Percentiles rank a stretch among this genome's conserved stretches.
Evolutionary conservation across 2,888 invertebrate genomes (phyloP).

Genomic region (Xylota sylvarum): DNA sequence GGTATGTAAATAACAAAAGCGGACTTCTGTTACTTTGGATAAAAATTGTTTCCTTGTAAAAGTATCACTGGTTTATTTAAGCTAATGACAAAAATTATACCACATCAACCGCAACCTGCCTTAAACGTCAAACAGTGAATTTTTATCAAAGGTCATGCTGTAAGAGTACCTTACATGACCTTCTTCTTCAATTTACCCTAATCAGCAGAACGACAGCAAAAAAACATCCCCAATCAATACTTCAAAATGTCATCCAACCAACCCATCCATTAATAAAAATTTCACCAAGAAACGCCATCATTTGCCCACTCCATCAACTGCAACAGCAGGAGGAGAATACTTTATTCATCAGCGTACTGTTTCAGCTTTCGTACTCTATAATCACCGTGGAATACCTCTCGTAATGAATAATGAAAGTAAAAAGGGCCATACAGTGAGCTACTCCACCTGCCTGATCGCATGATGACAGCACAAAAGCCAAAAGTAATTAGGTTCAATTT

Average conservation of each 20-base stretch:
- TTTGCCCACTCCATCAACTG: conserved; percentile 1
- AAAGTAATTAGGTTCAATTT: conserved; percentile 69
- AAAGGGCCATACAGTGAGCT: not conserved
- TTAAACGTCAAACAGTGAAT: not conserved
- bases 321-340: conserved; percentile 29
- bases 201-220: conserved; percentile 16
- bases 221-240: conserved; percentile 27
- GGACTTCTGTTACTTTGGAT: no score
- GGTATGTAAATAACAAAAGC: no score
- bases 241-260: conserved; percentile 48
- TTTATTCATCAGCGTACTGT: conserved; percentile 58
- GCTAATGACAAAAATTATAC: not conserved
- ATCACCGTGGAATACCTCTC: conserved; percentile 45
- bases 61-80: not conserved
- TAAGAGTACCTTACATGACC: no score
- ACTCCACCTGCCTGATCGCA: conserved; percentile 12
- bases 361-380: conserved; percentile 41
- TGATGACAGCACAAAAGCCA: conserved; percentile 63
- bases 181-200: no score
- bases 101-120: not conserved
- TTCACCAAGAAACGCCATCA: not conserved
- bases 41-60: no score
- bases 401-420: conserved; percentile 52
- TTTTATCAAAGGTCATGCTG: not conserved
- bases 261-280: conserved; percentile 34